Evolutionary conservation across 2,888 invertebrate species (phyloP), one percentile per base, ranked within the genome.

Genomic region (Stenchaetothrips biformis): DNA sequence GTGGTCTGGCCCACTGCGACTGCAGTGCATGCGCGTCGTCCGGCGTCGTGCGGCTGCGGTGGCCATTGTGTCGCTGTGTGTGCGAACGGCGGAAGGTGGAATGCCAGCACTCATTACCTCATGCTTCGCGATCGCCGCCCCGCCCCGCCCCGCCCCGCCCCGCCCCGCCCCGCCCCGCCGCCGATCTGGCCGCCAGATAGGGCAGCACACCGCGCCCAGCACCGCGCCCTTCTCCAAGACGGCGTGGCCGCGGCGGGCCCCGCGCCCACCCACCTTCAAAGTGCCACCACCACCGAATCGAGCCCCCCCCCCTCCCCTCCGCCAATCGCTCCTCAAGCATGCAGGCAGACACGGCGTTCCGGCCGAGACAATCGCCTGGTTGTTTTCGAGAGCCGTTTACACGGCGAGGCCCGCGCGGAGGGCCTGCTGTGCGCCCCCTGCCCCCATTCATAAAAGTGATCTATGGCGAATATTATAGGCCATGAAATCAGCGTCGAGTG

Each of bases 381-480:
- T 74, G 67, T 74, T 74, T 74, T 53, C 13, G 53, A 13, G 13
- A 53, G 53, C 53, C 13, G 53, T 53, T 53, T 53, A 53, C 53
- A 53, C 13, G 53, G 53, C 53, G 18, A 18, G 53, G 53, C 16
- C 53, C 53, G 18, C 4, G 53, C 16, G 53, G 53, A 18, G 16
- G 13, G 53, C 16, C 53, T 18, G 53, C 53, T 18, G 18, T 18
- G 53, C 18, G 16, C 53, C 53, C 53, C 53, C 9, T 13, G 16
- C 53, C 53, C 53, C 53, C 21, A 21, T 74, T 74, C 67, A 74
- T 74, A 74, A 74, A 74, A 74, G 67, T 74, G 67, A 74, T 74
- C 67, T 25, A 74, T 74, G 67, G 67, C 67, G 67, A 21, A 74
- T 74, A 74, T 74, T 74, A 74, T 74, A 74, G 67, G 67, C 67